These are phyloP conservation scores for Microtus obscurus DNA, from an alignment of 2,797 vertebrate species.

Conservation along the genomic window DNA sequence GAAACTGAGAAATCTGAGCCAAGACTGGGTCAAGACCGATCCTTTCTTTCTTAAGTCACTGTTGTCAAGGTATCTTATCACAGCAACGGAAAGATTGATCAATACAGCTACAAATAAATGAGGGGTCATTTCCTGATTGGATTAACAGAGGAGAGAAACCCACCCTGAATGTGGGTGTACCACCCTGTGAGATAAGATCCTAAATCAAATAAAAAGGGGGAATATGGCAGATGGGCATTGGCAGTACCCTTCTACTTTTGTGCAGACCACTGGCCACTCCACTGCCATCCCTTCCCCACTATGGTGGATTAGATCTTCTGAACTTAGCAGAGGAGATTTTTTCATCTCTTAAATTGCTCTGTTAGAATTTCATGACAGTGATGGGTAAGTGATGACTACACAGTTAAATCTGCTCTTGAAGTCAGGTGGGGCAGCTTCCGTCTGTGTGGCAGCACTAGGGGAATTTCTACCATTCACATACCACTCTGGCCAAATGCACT, in stretches of 20 bases:
- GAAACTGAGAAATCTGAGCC: not conserved
- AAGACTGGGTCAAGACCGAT: no score
- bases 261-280: not conserved
- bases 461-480: not conserved
- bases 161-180: not conserved
- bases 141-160: not conserved
- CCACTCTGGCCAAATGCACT: not conserved
- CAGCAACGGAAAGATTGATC: not conserved
- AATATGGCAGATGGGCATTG: not conserved
- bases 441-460: not conserved
- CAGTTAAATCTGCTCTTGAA: not conserved
- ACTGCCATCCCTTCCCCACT: not conserved
- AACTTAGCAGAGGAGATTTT: not conserved
- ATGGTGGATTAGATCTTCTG: no score
- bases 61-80: not conserved
- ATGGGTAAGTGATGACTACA: not conserved
- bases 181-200: not conserved
- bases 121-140: no score
- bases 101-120: not conserved
- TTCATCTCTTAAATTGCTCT: not conserved
- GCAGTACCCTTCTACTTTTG: not conserved
- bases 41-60: not conserved
- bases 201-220: not conserved
- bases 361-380: not conserved
- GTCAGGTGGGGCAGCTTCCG: not conserved